Conservation (phyloP, 1,140 invertebrate species). For the Ruditapes philippinarum region DNA sequence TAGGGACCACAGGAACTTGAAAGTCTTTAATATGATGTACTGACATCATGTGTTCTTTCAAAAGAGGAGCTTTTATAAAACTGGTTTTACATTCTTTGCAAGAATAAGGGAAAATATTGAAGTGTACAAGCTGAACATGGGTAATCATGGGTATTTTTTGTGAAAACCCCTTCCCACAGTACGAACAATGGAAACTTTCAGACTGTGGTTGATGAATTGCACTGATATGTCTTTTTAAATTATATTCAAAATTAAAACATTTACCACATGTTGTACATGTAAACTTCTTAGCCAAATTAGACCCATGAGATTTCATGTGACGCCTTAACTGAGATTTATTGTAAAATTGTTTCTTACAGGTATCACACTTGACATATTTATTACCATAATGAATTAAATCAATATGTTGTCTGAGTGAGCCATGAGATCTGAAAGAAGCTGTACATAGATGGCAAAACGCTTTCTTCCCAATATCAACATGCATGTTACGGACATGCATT, state of each 20-base stretch:
- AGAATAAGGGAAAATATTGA: slow-evolving; percentile 75
- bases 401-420: slow-evolving; percentile 77
- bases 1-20: slow-evolving; percentile 27
- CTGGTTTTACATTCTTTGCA: slow-evolving; percentile 74
- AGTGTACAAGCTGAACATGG: slow-evolving; percentile 78
- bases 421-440: slow-evolving; percentile 74
- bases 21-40: slow-evolving; percentile 69
- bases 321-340: slow-evolving; percentile 75
- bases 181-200: slow-evolving; percentile 80
- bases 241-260: slow-evolving; percentile 75
- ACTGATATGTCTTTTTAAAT: slow-evolving; percentile 74
- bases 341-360: slow-evolving; percentile 77
- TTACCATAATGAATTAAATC: slow-evolving; percentile 78
- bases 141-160: slow-evolving; percentile 75
- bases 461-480: slow-evolving; percentile 67
- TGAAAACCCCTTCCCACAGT: slow-evolving; percentile 80
- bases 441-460: slow-evolving; percentile 75
- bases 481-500: slow-evolving; percentile 74
- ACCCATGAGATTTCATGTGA: slow-evolving; percentile 74
- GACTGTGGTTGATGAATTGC: slow-evolving; percentile 71
- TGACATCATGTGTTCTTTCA: slow-evolving; percentile 74
- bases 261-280: slow-evolving; percentile 72
- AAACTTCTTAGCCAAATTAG: slow-evolving; percentile 70
- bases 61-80: slow-evolving; percentile 67
- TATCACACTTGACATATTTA: slow-evolving; percentile 67